Percentiles rank a stretch among this genome's conserved stretches.
Conservation (phyloP, 1,140 invertebrate species). For the Eriosoma lanigerum region DNA sequence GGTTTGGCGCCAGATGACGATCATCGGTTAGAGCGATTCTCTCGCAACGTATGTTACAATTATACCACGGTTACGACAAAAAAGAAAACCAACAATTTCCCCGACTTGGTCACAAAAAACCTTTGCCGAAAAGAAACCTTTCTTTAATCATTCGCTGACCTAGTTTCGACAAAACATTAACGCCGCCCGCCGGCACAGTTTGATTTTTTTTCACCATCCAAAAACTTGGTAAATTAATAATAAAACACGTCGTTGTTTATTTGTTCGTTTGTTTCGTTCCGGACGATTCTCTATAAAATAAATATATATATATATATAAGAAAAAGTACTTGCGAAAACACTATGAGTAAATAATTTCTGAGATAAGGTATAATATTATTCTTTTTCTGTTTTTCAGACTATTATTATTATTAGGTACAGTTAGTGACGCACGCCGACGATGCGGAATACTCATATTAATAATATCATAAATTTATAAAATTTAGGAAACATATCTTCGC, state of each 20-base stretch:
- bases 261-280: neutral
- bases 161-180: neutral
- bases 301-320: neutral
- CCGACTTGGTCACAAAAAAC: neutral
- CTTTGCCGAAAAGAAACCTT: conserved; percentile 27
- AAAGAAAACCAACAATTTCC: neutral
- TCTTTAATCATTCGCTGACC: conserved; percentile 38
- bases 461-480: too few species aligned
- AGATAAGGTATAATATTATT: too few species aligned
- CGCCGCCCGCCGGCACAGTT: neutral
- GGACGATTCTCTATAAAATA: too few species aligned
- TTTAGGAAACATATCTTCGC: neutral
- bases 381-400: too few species aligned
- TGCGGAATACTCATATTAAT: too few species aligned
- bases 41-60: neutral
- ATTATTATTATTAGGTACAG: too few species aligned
- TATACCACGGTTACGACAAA: neutral
- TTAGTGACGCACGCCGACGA: too few species aligned
- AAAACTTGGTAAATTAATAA: neutral
- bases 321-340: neutral
- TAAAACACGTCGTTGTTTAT: neutral
- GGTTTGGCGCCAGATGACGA: conserved; percentile 16
- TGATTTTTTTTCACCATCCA: neutral
- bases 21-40: neutral
- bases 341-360: neutral